Evolutionary conservation across 2,797 vertebrate genomes (phyloP).

Genomic region (Buphagus erythrorhynchus): DNA sequence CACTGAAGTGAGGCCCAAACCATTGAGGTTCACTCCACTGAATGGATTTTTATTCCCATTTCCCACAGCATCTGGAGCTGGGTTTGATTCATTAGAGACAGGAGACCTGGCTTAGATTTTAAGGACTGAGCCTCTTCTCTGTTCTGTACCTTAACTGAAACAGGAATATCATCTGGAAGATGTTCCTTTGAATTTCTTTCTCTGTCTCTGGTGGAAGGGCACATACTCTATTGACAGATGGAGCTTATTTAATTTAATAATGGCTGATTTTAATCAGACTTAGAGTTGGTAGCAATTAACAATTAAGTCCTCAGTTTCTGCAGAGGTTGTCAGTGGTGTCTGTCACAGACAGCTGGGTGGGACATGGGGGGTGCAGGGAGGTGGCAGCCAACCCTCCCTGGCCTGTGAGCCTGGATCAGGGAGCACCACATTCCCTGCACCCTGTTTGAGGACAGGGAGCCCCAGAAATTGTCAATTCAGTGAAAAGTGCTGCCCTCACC

Average conservation of each 20-base stretch:
- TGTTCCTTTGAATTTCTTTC: background rate
- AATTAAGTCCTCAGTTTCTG: background rate
- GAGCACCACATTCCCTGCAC: background rate
- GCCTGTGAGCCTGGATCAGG: background rate
- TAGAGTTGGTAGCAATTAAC: slow-evolving; percentile 22
- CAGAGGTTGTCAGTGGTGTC: background rate
- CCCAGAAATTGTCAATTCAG: background rate
- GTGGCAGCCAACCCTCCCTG: background rate
- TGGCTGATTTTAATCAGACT: slow-evolving; percentile 26
- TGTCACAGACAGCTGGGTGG: background rate
- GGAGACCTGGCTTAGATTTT: background rate
- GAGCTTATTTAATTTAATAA: slow-evolving; percentile 53
- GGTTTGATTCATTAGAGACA: background rate
- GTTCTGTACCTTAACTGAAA: background rate
- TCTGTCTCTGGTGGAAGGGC: background rate
- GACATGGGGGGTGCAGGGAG: background rate
- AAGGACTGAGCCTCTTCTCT: background rate
- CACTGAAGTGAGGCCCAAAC: background rate
- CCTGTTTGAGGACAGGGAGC: background rate
- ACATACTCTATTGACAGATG: slow-evolving; percentile 5
- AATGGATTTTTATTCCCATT: background rate
- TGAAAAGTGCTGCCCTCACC: background rate
- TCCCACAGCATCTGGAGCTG: background rate
- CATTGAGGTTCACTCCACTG: background rate
- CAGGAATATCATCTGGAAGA: background rate